Evolutionary conservation across 2,113 vertebrate genomes (phyloP).

Genomic region (Antennarius striatus): DNA sequence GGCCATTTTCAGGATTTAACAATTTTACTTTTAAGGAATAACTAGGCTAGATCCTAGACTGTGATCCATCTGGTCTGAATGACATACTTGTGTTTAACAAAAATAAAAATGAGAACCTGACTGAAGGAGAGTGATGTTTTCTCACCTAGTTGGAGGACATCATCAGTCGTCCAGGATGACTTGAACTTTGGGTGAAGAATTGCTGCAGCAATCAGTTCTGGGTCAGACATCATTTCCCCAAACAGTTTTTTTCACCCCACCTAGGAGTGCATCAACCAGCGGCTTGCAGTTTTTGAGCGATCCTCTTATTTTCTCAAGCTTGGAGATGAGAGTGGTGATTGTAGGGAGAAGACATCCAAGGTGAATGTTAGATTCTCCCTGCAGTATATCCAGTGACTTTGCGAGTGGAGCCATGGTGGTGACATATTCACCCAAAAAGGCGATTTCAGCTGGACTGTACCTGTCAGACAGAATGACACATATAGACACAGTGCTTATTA

Average conservation of each 20-base stretch:
- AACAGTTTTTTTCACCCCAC: constrained; percentile 15
- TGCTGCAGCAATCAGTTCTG: constrained; percentile 20
- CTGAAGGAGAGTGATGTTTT: too few species aligned
- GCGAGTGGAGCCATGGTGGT: constrained; percentile 25
- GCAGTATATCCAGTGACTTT: constrained; percentile 39
- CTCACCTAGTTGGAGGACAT: too few species aligned
- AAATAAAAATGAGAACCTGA: too few species aligned
- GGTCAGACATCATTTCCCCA: constrained; percentile 20
- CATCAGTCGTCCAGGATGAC: neutral
- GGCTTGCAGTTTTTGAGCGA: constrained; percentile 35
- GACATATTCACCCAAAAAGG: constrained; percentile 11
- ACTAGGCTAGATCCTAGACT: too few species aligned
- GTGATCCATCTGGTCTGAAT: too few species aligned
- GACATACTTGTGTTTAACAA: too few species aligned
- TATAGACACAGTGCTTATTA: neutral
- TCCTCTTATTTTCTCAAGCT: constrained; percentile 19
- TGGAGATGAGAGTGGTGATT: constrained; percentile 33
- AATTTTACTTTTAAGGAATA: too few species aligned
- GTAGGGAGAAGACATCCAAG: constrained; percentile 44
- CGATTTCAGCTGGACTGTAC: neutral
- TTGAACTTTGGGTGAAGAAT: constrained; percentile 33
- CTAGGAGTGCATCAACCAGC: constrained; percentile 27
- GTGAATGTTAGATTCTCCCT: constrained; percentile 43
- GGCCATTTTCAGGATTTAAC: too few species aligned
- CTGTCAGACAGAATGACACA: neutral